Base-by-base conservation (phyloP, 2,113 vertebrate species). In the Petaurus breviceps region DNA sequence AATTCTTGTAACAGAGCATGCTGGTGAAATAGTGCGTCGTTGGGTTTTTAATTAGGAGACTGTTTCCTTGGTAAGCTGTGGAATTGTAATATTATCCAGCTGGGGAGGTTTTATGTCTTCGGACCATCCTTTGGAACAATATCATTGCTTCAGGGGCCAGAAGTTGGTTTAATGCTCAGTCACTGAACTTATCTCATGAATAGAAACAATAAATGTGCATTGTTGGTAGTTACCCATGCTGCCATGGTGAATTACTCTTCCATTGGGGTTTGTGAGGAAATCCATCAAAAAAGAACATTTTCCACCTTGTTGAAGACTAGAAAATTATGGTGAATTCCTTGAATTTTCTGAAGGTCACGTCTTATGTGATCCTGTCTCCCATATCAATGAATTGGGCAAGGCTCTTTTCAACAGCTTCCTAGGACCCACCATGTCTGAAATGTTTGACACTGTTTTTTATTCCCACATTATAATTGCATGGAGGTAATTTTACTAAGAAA, bases 21-120 rank as follows among this genome's bases (percentile, higher is more conserved):
- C 25, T 90, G 49, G n/a, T 31, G 49, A 9, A 95, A 93, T 6
- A 90, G 51, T n/a, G 54, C 52, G 26, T 14, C 51, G 89, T 51
- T 94, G 96, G 26, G 55, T 90, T 95, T 95, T 92, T 93, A 8
- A 26, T 90, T 92, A 43, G 90, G 47, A 93, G 53, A 68, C 24
- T 61, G 49, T 52, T 93, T 94, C 89, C 37, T 49, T 90, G 46
- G 43, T 26, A 95, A 61, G 68, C n/a, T 84, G n/a, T 94, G n/a
- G 46, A 89, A 50, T 92, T 55, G 53, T 51, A 49, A 90, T 37
- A 8, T 53, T 19, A 14, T 10, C 51, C 89, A 91, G 54, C 3
- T 16, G 93, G 51, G 68, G 37, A 84, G 94, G 26, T 93, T 96
- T 89, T 89, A 52, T 90, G 93, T 94, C 4, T 96, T 92, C 26